Evolutionary conservation across 2,797 vertebrate species (phyloP), one percentile per base, ranked within the genome.

Genomic region (Vultur gryphus): DNA sequence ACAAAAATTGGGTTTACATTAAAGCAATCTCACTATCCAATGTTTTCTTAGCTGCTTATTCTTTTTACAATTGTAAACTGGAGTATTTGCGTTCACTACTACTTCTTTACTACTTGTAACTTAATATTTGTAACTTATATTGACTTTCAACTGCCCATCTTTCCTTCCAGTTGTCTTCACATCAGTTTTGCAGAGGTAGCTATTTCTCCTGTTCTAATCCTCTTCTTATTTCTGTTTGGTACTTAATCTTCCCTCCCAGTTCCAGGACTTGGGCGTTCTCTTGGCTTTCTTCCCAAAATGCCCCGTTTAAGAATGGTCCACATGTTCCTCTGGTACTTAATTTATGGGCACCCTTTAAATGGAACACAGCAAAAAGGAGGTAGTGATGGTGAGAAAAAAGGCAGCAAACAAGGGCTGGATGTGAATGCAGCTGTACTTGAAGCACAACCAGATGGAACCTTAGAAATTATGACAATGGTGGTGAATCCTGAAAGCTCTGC

Each of bases 201-300:
- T 77, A 15, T 86, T 95, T 93, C 29, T 86, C 19, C 65, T 89
- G 5, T 43, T 92, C 49, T 93, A 59, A 95, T 81, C 24, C 33
- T 71, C 9, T 43, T 52, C 80, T 89, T 70, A 13, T 71, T 84
- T 83, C 66, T 84, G 1, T 88, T 65, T 85, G 69, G 17, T 70
- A 21, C 21, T 80, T 61, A 14, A 78, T 69, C 16, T 92, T 93
- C 57, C 55, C 25, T 91, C 49, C 11, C 79, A 99, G 99, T 99
- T 92, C 98, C 98, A 37, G 99, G 99, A 66, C 97, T 99, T 25
- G 99, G 99, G 10, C 99, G 98, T 69, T 98, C 98, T 6, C 96
- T 99, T 21, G 99, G 99, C 29, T 99, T 99, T 96, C 99, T 99
- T 96, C 99, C 99, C 52, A 99, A 99, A 98, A 99, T 99, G 99